These are phyloP conservation scores for Potamarius usumacintae DNA, from an alignment of 2,113 vertebrate species.

Conservation along the genomic window DNA sequence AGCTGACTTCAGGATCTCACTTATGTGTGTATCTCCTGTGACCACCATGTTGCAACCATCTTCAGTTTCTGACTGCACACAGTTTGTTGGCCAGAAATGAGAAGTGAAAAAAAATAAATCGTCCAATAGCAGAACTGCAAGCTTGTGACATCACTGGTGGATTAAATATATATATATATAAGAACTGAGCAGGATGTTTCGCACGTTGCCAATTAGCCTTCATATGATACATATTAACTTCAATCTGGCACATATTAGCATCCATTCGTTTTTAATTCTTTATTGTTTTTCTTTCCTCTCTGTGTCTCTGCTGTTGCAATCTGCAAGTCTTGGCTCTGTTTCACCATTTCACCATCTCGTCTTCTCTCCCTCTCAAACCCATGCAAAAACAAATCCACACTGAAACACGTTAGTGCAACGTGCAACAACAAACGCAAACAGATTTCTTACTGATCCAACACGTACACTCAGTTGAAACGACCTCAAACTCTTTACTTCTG, in stretches of 20 bases:
- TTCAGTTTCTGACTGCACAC: not conserved
- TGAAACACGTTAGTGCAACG: not conserved
- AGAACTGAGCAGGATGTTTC: conserved; percentile 17
- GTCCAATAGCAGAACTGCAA: conserved; percentile 11
- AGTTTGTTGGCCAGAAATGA: not conserved
- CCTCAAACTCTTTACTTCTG: not conserved
- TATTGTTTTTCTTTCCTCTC: conserved; percentile 5
- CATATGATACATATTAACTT: conserved; percentile 24
- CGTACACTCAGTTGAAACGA: not conserved
- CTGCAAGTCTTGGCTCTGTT: conserved; percentile 7
- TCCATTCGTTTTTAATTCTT: not conserved
- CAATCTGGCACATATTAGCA: conserved; percentile 1
- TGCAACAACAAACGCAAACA: not conserved
- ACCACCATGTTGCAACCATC: not conserved
- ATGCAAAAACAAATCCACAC: conserved; percentile 2
- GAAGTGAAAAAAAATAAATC: conserved; percentile 29
- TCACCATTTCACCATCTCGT: not conserved
- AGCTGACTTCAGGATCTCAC: conserved; percentile 17
- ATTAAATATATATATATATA: not conserved
- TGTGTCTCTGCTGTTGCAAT: conserved; percentile 7
- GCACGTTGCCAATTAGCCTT: conserved; percentile 9
- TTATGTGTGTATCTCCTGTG: not conserved
- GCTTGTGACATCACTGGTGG: conserved; percentile 6
- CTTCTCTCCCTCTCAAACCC: not conserved
- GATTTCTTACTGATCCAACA: not conserved